Evolutionary conservation across 2,113 vertebrate genomes (phyloP).

Genomic region (Dicaeum eximium): DNA sequence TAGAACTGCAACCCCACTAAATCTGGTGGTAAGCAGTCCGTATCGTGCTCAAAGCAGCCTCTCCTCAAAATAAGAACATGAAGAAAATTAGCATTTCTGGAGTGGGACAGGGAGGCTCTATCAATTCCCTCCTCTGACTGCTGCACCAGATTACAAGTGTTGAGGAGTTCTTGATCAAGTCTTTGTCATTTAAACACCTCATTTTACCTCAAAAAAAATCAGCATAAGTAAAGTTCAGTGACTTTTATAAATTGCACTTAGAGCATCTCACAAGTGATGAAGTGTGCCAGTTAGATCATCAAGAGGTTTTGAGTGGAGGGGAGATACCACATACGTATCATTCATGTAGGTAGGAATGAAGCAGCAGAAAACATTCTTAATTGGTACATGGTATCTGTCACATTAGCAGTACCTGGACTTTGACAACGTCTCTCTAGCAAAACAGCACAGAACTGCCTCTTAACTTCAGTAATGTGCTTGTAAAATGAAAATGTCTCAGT

Average conservation of each 20-base stretch:
- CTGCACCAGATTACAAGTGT: not conserved
- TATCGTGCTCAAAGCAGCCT: not conserved
- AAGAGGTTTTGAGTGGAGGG: not conserved
- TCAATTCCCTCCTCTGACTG: not conserved
- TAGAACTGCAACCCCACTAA: not conserved
- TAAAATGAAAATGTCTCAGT: not conserved
- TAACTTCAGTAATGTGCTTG: not conserved
- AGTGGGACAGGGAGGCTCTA: not conserved
- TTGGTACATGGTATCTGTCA: not conserved
- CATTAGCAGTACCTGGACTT: not conserved
- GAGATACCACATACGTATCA: not conserved
- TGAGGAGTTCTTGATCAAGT: not conserved
- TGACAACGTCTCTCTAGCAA: not conserved
- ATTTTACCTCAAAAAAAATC: not conserved
- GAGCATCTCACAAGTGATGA: not conserved
- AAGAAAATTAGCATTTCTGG: slow-evolving; percentile 6
- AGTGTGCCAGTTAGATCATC: not conserved
- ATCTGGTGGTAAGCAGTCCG: not conserved
- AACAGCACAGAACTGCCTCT: not conserved
- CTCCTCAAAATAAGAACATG: not conserved
- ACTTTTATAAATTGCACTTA: not conserved
- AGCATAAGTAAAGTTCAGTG: not conserved
- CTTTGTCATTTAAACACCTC: not conserved
- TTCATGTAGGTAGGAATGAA: not conserved
- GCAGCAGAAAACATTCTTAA: not conserved